Percentiles rank a stretch among this genome's conserved stretches.
Evolutionary conservation across 2,113 vertebrate genomes (phyloP).

Genomic region (Sorex fumeus): DNA sequence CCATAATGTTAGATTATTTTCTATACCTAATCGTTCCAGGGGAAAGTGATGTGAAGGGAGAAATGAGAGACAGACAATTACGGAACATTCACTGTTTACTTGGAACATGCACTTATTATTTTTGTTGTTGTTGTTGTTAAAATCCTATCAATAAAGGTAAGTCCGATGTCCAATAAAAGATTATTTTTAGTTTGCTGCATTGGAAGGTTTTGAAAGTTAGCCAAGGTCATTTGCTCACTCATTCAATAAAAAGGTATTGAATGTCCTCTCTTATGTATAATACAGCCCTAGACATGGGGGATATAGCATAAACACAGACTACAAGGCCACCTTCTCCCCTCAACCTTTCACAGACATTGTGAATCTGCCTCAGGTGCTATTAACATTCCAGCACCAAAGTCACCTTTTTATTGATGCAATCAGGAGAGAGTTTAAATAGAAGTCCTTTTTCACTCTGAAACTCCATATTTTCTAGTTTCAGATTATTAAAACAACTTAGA

Average conservation of each 20-base stretch:
- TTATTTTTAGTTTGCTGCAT: not conserved
- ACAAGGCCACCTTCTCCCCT: not conserved
- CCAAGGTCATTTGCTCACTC: not conserved
- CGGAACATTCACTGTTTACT: not conserved
- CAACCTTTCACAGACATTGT: not conserved
- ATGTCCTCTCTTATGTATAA: not conserved
- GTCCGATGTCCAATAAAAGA: not conserved
- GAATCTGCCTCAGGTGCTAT: not conserved
- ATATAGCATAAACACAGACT: not conserved
- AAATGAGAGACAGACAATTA: not conserved
- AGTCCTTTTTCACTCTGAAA: not conserved
- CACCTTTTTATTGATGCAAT: not conserved
- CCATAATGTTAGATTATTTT: not conserved
- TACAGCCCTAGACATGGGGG: not conserved
- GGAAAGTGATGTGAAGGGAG: not conserved
- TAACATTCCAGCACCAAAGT: not conserved
- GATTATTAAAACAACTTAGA: not conserved
- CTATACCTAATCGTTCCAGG: not conserved
- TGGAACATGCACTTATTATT: not conserved
- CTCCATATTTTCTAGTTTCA: not conserved
- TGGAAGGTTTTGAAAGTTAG: not conserved
- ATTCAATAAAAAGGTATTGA: not conserved
- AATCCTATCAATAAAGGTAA: conserved; percentile 16
- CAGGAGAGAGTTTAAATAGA: not conserved
- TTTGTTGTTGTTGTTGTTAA: not conserved